These are phyloP conservation scores for Limanda limanda DNA, from an alignment of 2,113 vertebrate species.

Conservation along the genomic window DNA sequence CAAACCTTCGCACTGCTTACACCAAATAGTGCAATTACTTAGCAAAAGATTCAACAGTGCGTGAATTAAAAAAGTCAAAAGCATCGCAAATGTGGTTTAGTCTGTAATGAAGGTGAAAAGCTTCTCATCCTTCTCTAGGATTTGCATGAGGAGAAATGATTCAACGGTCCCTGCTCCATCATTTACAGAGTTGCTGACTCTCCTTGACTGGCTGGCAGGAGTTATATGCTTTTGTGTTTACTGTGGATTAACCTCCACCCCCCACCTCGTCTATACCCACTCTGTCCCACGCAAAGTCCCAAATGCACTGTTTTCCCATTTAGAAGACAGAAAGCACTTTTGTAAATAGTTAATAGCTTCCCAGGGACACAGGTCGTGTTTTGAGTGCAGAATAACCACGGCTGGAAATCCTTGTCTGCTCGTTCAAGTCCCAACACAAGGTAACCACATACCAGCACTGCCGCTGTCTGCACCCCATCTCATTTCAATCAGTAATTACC, in stretches of 20 bases:
- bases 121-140: constrained; percentile 12
- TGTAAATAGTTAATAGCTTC: constrained; percentile 61
- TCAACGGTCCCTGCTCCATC: constrained; percentile 28
- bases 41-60: constrained; percentile 48
- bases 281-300: constrained; percentile 46
- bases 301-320: constrained; percentile 60
- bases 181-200: constrained; percentile 51
- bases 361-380: not conserved
- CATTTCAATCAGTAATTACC: constrained; percentile 64
- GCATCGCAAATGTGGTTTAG: constrained; percentile 25
- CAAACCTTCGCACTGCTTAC: constrained; percentile 29
- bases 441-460: constrained; percentile 48
- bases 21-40: constrained; percentile 54
- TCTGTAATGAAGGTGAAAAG: constrained; percentile 29
- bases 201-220: constrained; percentile 20
- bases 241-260: constrained; percentile 39
- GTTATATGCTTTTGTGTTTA: constrained; percentile 43
- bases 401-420: constrained; percentile 41
- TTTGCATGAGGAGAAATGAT: constrained; percentile 31
- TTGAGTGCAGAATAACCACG: constrained; percentile 52
- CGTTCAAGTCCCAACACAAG: constrained; percentile 38
- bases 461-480: constrained; percentile 53
- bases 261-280: constrained; percentile 31
- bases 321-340: constrained; percentile 45
- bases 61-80: constrained; percentile 31